Evolutionary conservation across 2,113 vertebrate species (phyloP).

Genomic region (Salvelinus alpinus): DNA sequence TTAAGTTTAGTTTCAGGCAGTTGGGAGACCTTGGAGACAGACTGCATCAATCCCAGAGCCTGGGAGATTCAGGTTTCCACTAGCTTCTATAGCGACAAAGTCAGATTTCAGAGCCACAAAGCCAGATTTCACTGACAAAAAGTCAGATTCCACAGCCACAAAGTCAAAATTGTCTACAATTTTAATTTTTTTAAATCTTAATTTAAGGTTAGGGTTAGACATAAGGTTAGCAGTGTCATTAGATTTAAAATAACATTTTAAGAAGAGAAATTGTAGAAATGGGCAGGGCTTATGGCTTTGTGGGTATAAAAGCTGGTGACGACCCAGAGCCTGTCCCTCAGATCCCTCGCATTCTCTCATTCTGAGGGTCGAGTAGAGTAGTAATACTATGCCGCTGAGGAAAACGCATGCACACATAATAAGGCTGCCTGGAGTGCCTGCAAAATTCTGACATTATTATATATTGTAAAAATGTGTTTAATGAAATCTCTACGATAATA

Average conservation of each 20-base stretch:
- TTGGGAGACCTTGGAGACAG: constrained; percentile 64
- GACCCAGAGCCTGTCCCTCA: constrained; percentile 56
- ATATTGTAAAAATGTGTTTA: constrained; percentile 14
- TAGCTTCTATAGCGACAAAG: background rate
- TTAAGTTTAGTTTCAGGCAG: constrained; percentile 62
- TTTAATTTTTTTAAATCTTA: too few relatives aligned
- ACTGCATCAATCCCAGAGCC: constrained; percentile 49
- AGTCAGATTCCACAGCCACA: background rate
- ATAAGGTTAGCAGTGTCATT: constrained; percentile 59
- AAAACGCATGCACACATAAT: constrained; percentile 10
- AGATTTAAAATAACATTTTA: constrained; percentile 25
- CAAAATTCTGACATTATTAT: constrained; percentile 34
- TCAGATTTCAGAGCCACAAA: background rate
- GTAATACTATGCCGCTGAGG: constrained; percentile 30
- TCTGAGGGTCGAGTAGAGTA: constrained; percentile 26
- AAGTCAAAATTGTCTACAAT: too few relatives aligned
- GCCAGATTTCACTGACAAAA: background rate
- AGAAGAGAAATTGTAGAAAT: constrained; percentile 39
- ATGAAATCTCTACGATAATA: background rate
- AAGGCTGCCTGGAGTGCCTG: background rate
- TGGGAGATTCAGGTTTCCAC: constrained; percentile 10
- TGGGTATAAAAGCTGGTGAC: constrained; percentile 15
- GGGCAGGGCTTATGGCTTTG: too few relatives aligned
- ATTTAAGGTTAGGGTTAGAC: constrained; percentile 29
- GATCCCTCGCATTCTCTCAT: constrained; percentile 31